Percentiles rank a stretch among this genome's conserved stretches.
Evolutionary conservation across 2,113 vertebrate species (phyloP).

Genomic region (Odocoileus hemionus): DNA sequence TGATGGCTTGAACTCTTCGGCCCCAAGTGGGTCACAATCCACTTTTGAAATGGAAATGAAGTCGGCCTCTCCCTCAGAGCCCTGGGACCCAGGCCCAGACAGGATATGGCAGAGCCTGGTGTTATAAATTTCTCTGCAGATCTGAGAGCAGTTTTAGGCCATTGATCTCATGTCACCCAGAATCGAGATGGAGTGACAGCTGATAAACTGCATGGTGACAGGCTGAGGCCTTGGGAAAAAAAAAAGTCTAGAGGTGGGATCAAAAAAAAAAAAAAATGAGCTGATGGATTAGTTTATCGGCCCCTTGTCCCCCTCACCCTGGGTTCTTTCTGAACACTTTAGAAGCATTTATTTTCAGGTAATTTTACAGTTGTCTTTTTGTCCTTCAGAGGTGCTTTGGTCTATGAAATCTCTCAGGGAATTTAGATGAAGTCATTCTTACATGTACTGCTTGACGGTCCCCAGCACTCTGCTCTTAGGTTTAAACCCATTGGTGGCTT

Average conservation of each 20-base stretch:
- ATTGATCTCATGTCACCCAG: conserved; percentile 41
- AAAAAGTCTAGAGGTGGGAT: not conserved
- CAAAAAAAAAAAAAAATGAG: not conserved
- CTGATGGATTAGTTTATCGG: conserved; percentile 50
- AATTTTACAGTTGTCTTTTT: conserved; percentile 56
- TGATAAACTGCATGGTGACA: conserved; percentile 62
- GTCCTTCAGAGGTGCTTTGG: conserved; percentile 62
- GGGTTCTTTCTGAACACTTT: not conserved
- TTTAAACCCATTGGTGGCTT: not conserved
- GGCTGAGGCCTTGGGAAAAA: not conserved
- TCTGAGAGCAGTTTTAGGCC: conserved; percentile 54
- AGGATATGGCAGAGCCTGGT: not conserved
- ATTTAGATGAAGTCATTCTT: conserved; percentile 55
- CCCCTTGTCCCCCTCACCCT: not conserved
- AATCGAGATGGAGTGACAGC: conserved; percentile 28
- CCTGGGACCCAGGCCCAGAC: not conserved
- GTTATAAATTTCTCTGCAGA: conserved; percentile 35
- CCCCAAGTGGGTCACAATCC: conserved; percentile 55
- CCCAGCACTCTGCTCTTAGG: not conserved
- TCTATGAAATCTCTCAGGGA: conserved; percentile 45
- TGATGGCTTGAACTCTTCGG: not conserved
- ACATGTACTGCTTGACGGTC: not conserved
- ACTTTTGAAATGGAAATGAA: conserved; percentile 71
- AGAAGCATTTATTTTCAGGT: conserved; percentile 57
- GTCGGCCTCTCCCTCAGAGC: conserved; percentile 20